Evolutionary conservation across 2,113 vertebrate genomes (phyloP).

Genomic region (Phaethon lepturus): DNA sequence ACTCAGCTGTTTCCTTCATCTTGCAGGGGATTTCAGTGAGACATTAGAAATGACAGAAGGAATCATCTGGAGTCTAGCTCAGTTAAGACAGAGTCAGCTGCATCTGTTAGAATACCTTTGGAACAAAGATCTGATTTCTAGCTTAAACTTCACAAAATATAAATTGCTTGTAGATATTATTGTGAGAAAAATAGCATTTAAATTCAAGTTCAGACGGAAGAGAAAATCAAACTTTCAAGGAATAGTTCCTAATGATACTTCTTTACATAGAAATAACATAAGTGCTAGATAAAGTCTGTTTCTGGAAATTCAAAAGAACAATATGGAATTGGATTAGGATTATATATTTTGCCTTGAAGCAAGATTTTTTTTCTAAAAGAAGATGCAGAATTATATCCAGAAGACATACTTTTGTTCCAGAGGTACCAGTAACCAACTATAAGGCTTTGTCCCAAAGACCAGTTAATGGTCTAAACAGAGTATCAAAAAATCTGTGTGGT

Average conservation of each 20-base stretch:
- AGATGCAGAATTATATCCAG: neutral
- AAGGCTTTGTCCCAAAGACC: neutral
- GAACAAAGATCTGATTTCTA: constrained; percentile 6
- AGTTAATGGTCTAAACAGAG: neutral
- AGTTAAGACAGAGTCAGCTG: neutral
- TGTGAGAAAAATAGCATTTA: neutral
- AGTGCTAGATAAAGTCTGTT: rapidly evolving
- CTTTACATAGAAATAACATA: neutral
- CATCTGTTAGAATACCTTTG: neutral
- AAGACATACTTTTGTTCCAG: neutral
- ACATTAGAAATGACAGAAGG: constrained; percentile 46
- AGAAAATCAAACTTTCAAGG: neutral
- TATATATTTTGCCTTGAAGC: neutral
- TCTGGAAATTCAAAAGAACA: neutral
- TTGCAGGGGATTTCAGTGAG: neutral
- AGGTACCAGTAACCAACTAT: neutral
- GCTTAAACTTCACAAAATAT: neutral
- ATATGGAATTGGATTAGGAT: neutral
- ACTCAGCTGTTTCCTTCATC: neutral
- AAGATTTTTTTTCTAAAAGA: neutral
- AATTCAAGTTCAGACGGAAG: neutral
- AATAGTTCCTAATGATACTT: neutral
- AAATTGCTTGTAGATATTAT: neutral
- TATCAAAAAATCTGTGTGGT: neutral
- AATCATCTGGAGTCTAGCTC: constrained; percentile 39